phyloP scores from a whole-genome alignment of 2,797 vertebrate species.

The Pipistrellus pipistrellus region DNA sequence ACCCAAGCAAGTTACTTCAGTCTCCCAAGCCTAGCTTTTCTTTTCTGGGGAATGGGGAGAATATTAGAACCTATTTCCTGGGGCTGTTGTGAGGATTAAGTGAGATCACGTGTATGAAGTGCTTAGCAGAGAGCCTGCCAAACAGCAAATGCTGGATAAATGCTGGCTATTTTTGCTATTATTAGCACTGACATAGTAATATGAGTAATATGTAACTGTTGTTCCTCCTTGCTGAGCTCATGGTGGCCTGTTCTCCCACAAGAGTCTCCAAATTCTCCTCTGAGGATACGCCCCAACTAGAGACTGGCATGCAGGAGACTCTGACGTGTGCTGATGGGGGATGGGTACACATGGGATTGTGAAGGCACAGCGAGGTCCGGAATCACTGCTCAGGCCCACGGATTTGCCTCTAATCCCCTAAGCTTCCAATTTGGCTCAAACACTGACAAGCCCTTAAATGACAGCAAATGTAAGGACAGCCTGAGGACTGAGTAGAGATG shows the following conservation, averaged over 20 bases:
- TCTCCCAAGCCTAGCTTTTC: not conserved
- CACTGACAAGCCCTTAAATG: not conserved
- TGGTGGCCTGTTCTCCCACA: not conserved
- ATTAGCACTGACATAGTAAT: not conserved
- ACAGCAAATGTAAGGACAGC: constrained; percentile 20
- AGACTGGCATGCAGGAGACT: not conserved
- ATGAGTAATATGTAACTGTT: not conserved
- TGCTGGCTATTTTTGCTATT: not conserved
- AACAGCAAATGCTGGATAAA: not conserved
- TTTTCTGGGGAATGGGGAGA: not conserved
- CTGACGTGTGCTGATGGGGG: rapidly evolving
- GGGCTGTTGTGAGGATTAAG: not conserved
- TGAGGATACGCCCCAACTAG: not conserved
- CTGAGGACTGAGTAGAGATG: not conserved
- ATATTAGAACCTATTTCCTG: not conserved
- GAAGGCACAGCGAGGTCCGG: not conserved
- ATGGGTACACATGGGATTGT: rapidly evolving
- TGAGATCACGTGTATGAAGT: not conserved
- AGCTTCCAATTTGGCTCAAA: not conserved
- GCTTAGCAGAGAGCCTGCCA: not conserved
- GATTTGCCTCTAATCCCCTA: not conserved
- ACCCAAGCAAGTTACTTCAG: not conserved
- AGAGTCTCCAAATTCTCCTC: not conserved
- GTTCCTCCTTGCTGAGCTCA: not conserved
- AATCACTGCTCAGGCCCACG: not conserved